Base-by-base conservation (phyloP, 2,797 vertebrate genomes). In the Acipenser transmontanus region DNA sequence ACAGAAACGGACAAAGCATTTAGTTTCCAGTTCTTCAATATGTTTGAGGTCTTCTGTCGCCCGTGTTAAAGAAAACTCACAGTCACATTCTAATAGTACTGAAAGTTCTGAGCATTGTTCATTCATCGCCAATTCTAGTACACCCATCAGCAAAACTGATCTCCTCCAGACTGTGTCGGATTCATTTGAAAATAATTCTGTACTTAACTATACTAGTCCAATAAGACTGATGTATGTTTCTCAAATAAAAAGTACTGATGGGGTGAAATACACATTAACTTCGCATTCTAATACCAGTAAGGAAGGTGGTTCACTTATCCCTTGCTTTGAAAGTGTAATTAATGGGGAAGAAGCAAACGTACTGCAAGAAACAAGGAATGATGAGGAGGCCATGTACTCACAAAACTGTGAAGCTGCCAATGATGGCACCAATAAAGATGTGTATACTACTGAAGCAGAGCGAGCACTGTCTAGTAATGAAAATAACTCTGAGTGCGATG, bases 181-280 rank as follows among this genome's bases (percentile, higher is more conserved):
- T 34, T 34, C 34, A 34, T 34, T 34, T 34, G 34, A 34, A 34
- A 34, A 34, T 34, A 34, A 34, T 34, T 34, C 76, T 66, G 67
- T 75, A 67, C 49, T 86, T 61, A 85, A 77, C 69, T 97, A 95
- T 75, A 88, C 80, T 62, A 99, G 97, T 83, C 96, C 96, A 77
- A 89, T 99, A 81, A 96, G 97, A 77, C 92, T 98, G 20, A 99
- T 99, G 97, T 96, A 95, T 88, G 89, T 97, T 71, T 96, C 94
- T 12, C 91, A 91, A 57, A 82, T 96, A 75, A 91, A 84, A 68
- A 86, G 92, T 71, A 82, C 84, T 47, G 89, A 93, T 79, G 96
- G 94, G 70, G 66, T 97, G 63, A 94, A 90, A 82, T 98, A 98
- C 14, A 92, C 91, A 68, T 99, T 70, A 96, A 93, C 73, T 93